Conservation (phyloP, 2,888 invertebrate genomes). For the Ctena decussata region DNA sequence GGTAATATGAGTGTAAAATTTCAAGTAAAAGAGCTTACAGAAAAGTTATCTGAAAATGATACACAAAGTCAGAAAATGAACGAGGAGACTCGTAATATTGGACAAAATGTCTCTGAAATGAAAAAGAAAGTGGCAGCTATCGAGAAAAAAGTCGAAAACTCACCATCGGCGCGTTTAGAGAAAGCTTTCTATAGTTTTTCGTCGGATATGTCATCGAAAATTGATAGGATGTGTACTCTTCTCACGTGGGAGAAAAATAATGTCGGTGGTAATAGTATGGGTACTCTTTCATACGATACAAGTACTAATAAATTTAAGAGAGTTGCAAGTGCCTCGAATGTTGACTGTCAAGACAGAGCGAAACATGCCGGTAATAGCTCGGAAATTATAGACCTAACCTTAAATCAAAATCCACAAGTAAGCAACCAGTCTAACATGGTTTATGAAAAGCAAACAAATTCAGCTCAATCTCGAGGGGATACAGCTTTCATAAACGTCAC, state of each 20-base stretch:
- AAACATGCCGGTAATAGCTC: not conserved
- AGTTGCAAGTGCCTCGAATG: not conserved
- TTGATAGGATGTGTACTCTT: not conserved
- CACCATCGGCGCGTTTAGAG: not conserved
- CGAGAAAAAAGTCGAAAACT: not conserved
- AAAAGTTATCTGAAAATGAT: not conserved
- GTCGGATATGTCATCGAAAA: not conserved
- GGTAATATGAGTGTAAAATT: not conserved
- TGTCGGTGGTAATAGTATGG: not conserved
- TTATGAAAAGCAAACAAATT: no score
- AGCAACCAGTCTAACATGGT: no score
- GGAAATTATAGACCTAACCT: no score
- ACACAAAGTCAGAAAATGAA: not conserved
- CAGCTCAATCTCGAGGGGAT: no score
- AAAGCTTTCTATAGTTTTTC: not conserved
- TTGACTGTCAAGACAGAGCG: not conserved
- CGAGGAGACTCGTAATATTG: not conserved
- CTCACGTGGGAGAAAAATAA: not conserved
- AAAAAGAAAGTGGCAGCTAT: not conserved
- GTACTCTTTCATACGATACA: not conserved
- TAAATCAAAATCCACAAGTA: no score
- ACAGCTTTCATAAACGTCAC: no score
- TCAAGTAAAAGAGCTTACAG: not conserved
- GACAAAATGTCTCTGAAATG: not conserved
- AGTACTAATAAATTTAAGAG: not conserved